Percentiles rank a stretch among this genome's conserved stretches.
phyloP scores from a whole-genome alignment of 2,113 vertebrate genomes.

The Melanocharis versteri region DNA sequence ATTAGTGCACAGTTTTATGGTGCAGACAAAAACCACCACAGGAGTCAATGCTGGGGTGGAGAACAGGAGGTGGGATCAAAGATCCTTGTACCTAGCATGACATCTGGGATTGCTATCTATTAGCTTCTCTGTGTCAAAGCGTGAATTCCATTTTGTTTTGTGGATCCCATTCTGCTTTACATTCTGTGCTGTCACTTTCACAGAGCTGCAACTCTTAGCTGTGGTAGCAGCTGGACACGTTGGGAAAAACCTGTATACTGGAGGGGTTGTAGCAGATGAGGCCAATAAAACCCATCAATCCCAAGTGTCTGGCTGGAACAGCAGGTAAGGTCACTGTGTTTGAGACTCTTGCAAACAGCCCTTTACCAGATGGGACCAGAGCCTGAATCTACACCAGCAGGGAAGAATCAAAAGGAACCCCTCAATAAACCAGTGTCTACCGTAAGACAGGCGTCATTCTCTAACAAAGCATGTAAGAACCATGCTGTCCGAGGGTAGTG shows the following conservation, averaged over 20 bases:
- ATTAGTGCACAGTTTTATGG: neutral
- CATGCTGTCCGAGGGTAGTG: neutral
- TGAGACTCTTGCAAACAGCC: neutral
- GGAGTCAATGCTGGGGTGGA: neutral
- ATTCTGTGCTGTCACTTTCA: neutral
- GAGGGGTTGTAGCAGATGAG: neutral
- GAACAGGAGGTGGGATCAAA: neutral
- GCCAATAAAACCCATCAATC: neutral
- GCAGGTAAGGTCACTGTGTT: neutral
- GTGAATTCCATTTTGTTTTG: neutral
- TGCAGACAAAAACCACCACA: neutral
- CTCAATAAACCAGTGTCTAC: neutral
- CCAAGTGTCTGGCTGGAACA: neutral
- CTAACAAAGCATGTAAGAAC: neutral
- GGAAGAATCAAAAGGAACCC: neutral
- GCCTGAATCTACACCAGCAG: neutral
- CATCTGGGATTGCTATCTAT: neutral
- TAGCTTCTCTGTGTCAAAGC: neutral
- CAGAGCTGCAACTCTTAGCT: neutral
- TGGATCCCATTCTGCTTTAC: neutral
- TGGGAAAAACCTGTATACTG: neutral
- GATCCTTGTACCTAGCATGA: neutral
- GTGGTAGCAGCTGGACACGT: accelerated
- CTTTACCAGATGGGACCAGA: neutral
- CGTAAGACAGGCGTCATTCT: neutral